These are phyloP conservation scores for Poecilobothrus nobilitatus DNA, from an alignment of 2,888 invertebrate species.

Conservation along the genomic window DNA sequence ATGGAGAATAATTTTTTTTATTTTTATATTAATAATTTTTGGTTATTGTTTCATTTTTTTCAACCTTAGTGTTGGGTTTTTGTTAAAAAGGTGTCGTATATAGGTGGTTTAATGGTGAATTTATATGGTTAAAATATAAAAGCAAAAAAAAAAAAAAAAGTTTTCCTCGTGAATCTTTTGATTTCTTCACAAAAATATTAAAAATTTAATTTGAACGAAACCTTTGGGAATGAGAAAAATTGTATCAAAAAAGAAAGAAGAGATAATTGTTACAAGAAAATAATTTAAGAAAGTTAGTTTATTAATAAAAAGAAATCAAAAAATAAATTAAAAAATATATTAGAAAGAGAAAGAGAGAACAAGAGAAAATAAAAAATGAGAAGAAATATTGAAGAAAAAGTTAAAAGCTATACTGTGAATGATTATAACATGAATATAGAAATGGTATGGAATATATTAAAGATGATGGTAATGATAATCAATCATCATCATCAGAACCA, in stretches of 20 bases:
- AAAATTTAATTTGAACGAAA: not conserved
- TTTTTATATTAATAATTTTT: too few relatives aligned
- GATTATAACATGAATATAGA: not conserved
- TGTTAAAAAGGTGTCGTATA: too few relatives aligned
- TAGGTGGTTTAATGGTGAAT: not conserved
- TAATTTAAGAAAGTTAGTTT: too few relatives aligned
- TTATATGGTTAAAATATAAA: not conserved
- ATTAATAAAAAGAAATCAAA: too few relatives aligned
- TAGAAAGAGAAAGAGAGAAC: not conserved
- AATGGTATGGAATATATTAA: not conserved
- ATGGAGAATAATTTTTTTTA: not conserved
- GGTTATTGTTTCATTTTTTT: not conserved
- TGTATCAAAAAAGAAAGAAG: not conserved
- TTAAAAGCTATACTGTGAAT: not conserved
- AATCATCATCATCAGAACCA: too few relatives aligned
- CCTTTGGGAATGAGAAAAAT: not conserved
- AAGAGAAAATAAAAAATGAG: not conserved
- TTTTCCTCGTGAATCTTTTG: not conserved
- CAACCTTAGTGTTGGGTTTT: too few relatives aligned
- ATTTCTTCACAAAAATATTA: not conserved
- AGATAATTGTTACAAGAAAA: not conserved
- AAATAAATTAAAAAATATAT: not conserved
- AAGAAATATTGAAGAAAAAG: not conserved
- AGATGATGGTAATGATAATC: not conserved
- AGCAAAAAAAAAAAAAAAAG: not conserved